Evolutionary conservation across 92 coral and sea anemone species (phyloP).

Genomic region (Porites divaricata): DNA sequence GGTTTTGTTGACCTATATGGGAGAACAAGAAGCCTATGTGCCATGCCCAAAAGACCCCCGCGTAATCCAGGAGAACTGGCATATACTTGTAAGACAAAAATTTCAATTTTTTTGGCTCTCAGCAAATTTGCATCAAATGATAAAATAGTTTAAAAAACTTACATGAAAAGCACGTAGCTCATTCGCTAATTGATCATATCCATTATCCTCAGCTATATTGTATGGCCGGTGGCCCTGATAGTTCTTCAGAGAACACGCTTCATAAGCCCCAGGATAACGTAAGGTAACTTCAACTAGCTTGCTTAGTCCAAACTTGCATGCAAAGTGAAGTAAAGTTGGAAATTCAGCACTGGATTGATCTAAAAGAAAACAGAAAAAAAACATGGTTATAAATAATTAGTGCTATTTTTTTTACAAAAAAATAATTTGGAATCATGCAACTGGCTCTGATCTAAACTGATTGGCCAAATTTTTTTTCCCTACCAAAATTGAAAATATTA

Average conservation of each 20-base stretch:
- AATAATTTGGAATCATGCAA: no score
- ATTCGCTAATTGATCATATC: conserved; percentile 43
- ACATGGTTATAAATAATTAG: background rate
- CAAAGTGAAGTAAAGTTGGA: conserved; percentile 78
- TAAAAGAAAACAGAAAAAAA: background rate
- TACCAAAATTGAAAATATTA: no score
- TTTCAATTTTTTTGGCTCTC: no score
- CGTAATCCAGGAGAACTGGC: no score
- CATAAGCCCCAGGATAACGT: conserved; percentile 59
- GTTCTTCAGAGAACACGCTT: conserved; percentile 55
- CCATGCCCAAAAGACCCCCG: no score
- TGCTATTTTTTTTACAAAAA: no score
- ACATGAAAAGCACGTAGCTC: conserved; percentile 46
- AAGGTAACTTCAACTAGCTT: conserved; percentile 44
- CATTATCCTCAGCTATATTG: conserved; percentile 51
- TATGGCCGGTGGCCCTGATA: conserved; percentile 47
- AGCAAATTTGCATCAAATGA: no score
- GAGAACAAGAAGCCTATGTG: no score
- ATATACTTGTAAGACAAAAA: no score
- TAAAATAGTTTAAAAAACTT: background rate
- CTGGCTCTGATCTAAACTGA: no score
- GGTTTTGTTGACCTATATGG: no score
- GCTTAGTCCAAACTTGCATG: conserved; percentile 63
- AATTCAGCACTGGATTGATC: conserved; percentile 45
- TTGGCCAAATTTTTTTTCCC: no score